Conservation (phyloP, 1,140 invertebrate species). For the Triops cancriformis region DNA sequence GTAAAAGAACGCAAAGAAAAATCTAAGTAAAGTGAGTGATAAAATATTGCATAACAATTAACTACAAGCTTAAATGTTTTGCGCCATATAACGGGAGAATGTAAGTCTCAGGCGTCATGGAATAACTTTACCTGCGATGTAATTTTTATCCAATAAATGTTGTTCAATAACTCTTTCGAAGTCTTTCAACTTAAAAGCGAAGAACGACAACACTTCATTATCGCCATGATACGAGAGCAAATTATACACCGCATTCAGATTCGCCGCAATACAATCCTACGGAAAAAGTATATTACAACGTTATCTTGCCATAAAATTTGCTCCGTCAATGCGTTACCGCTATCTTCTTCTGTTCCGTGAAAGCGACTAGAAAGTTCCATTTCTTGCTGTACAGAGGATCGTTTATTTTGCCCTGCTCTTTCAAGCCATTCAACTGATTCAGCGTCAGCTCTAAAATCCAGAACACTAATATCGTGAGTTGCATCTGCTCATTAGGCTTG, state of each 20-base stretch:
- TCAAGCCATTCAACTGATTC: slow-evolving; percentile 66
- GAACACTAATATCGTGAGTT: slow-evolving; percentile 82
- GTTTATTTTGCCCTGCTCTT: slow-evolving; percentile 50
- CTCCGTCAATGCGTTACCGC: slow-evolving; percentile 30
- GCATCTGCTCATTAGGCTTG: slow-evolving; percentile 43
- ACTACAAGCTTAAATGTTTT: too few species aligned
- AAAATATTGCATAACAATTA: too few species aligned
- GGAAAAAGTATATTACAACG: slow-evolving; percentile 1
- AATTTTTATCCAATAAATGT: slow-evolving; percentile 69
- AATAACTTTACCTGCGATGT: slow-evolving; percentile 41
- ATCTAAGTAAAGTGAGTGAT: not conserved
- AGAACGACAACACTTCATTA: slow-evolving; percentile 72
- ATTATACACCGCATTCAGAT: slow-evolving; percentile 73
- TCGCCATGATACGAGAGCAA: slow-evolving; percentile 88
- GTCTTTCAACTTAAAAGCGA: slow-evolving; percentile 80
- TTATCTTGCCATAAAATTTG: slow-evolving; percentile 3
- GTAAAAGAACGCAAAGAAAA: not conserved
- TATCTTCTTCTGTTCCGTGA: slow-evolving; percentile 36
- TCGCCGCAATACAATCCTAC: slow-evolving; percentile 60
- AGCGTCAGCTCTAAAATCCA: slow-evolving; percentile 90
- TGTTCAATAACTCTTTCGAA: slow-evolving; percentile 82
- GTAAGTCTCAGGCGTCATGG: too few species aligned
- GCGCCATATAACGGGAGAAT: too few species aligned
- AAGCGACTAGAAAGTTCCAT: slow-evolving; percentile 62
- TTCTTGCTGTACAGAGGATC: slow-evolving; percentile 49